Base-by-base conservation (phyloP, 2,797 vertebrate species). In the Syndactyla subalaris region DNA sequence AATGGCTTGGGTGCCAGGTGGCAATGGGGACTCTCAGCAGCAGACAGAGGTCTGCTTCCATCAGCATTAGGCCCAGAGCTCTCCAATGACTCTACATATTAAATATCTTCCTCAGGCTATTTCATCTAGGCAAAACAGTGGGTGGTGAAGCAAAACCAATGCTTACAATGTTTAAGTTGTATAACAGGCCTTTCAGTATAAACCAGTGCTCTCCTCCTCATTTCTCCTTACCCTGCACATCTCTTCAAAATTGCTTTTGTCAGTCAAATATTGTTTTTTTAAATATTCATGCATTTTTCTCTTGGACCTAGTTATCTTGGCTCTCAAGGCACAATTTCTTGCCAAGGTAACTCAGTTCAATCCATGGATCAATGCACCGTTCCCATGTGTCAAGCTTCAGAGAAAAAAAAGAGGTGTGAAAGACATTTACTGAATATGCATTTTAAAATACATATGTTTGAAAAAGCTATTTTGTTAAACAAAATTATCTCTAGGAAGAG, bases 341-440 rank as follows among this genome's bases (percentile, higher is more conserved):
- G 97, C 97, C 97, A 97, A 97, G 73, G 87, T 97, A 96, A 97
- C 67, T 89, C 94, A 92, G 93, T 88, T 66, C 91, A 93, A 96
- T 89, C 83, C 63, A 39, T 34, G 76, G 87, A 96, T 92, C 93
- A 85, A 75, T 86, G 78, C 48, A 68, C 38, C 26, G 27, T 94
- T 95, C 83, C 79, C 65, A 71, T 12, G 81, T 73, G 75, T 92
- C 76, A 87, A 87, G 30, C 58, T 89, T 87, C 63, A 90, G 67
- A 92, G 79, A 43, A 54, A 66, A 79, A 89, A 87, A 87, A 55
- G 57, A 91, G n/a, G 43, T 4, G 7, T 15, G 49, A 81, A 55
- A 92, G 43, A 87, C 89, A 84, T 73, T 30, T 76, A 91, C 75
- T 84, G 83, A 91, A 85, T 70, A 61, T 43, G 22, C 16, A 54